A percentile compares a stretch with the other conserved stretches of the same genome.
phyloP scores from a whole-genome alignment of 2,797 vertebrate species.

The Brotula barbata region DNA sequence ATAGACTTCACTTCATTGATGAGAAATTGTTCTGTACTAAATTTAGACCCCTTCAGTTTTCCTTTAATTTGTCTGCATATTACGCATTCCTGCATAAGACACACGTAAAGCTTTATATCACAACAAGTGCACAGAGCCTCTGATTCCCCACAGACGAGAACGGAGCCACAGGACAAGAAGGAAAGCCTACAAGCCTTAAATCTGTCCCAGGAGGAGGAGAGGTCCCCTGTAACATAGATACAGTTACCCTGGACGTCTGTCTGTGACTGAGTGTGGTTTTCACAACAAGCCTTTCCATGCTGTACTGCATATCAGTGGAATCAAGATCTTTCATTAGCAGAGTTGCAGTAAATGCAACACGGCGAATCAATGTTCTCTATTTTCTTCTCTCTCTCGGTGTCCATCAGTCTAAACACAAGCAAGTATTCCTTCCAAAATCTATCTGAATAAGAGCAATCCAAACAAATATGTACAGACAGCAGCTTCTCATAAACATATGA shows the following conservation, averaged over 20 bases:
- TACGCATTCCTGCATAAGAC: constrained; percentile 3
- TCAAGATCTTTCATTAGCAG: not conserved
- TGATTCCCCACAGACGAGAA: constrained; percentile 15
- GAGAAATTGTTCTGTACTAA: too few species aligned
- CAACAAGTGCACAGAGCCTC: constrained; percentile 30
- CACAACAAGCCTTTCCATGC: constrained; percentile 9
- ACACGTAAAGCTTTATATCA: constrained; percentile 14
- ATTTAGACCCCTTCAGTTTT: too few species aligned
- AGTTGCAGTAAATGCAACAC: constrained; percentile 1
- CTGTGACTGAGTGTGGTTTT: not conserved
- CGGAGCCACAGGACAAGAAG: constrained; percentile 16
- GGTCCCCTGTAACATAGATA: constrained; percentile 25
- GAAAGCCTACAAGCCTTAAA: constrained; percentile 20
- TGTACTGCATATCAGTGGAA: not conserved
- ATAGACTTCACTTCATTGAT: too few species aligned
- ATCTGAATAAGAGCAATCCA: not conserved
- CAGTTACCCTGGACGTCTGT: constrained; percentile 21
- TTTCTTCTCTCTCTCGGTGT: not conserved
- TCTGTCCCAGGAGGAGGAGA: constrained; percentile 34
- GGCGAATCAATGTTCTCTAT: not conserved
- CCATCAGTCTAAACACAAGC: not conserved
- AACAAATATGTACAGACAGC: not conserved
- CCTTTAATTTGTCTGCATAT: not conserved
- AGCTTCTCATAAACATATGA: too few species aligned
- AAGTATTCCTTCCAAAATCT: not conserved